A percentile compares a stretch with the other conserved stretches of the same genome.
These are phyloP conservation scores for Charaxes varanes DNA, from an alignment of 1,140 invertebrate genomes.

Conservation along the genomic window DNA sequence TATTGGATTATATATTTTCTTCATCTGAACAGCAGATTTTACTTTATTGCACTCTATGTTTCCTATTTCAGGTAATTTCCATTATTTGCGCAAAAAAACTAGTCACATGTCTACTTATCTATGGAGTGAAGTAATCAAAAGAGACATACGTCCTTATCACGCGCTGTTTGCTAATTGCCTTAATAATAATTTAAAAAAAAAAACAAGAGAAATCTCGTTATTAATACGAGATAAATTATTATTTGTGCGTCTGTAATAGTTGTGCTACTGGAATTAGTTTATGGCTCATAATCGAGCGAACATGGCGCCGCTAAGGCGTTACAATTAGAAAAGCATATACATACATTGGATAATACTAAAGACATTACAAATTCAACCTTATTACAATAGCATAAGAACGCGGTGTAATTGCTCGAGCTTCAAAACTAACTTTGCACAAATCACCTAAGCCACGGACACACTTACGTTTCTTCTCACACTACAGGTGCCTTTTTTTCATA, in stretches of 20 bases:
- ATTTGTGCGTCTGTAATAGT: conserved; percentile 46
- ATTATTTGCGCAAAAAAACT: too few species aligned
- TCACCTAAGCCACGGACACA: conserved; percentile 1
- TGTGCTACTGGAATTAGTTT: conserved; percentile 67
- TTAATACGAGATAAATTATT: conserved; percentile 48
- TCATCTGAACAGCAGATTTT: too few species aligned
- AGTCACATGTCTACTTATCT: too few species aligned
- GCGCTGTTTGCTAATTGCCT: too few species aligned
- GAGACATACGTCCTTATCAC: too few species aligned
- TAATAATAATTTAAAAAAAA: conserved; percentile 2
- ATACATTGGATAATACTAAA: conserved; percentile 10
- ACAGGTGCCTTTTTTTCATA: conserved; percentile 53
- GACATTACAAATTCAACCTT: conserved; percentile 28
- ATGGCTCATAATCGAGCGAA: conserved; percentile 60
- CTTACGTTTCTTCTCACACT: conserved; percentile 44
- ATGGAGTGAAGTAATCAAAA: too few species aligned
- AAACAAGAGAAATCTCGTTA: conserved; percentile 22
- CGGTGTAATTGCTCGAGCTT: neutral
- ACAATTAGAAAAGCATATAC: conserved; percentile 27
- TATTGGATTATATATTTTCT: too few species aligned
- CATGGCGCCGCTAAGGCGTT: conserved; percentile 59
- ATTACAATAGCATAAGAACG: conserved; percentile 6
- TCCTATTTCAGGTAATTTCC: too few species aligned
- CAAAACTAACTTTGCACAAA: neutral
- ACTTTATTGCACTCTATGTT: too few species aligned